These are phyloP conservation scores for Phocides pigmalion DNA, from an alignment of 1,140 invertebrate species.

Conservation along the genomic window DNA sequence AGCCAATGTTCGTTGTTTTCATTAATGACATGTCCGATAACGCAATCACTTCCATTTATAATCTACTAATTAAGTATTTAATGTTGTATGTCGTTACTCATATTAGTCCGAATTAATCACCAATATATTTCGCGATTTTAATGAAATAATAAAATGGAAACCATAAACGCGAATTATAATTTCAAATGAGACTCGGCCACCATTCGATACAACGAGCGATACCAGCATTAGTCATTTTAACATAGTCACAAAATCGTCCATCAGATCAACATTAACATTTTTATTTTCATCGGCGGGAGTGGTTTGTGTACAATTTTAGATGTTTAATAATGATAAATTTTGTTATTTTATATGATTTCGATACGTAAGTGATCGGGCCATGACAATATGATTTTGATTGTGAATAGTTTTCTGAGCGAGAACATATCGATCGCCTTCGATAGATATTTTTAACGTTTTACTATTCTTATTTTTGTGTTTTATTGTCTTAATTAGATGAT, in stretches of 20 bases:
- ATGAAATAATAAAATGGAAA: slow-evolving; percentile 53
- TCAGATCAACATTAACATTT: slow-evolving; percentile 66
- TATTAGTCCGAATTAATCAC: slow-evolving; percentile 24
- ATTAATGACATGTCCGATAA: slow-evolving; percentile 16
- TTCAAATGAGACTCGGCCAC: slow-evolving; percentile 58
- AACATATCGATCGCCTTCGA: slow-evolving; percentile 4
- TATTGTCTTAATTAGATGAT: slow-evolving; percentile 31
- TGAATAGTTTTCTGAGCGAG: slow-evolving; percentile 38
- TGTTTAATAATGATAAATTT: slow-evolving; percentile 67
- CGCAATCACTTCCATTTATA: slow-evolving; percentile 30
- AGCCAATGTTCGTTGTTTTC: slow-evolving; percentile 48
- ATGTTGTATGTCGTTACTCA: slow-evolving; percentile 17
- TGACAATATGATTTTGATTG: slow-evolving; percentile 58
- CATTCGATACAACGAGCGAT: slow-evolving; percentile 60
- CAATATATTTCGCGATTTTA: slow-evolving; percentile 26
- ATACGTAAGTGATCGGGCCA: slow-evolving; percentile 74
- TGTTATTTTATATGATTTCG: slow-evolving; percentile 68
- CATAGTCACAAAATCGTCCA: slow-evolving; percentile 67
- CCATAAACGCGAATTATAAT: slow-evolving; percentile 61
- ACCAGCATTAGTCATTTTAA: slow-evolving; percentile 61
- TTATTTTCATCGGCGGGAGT: slow-evolving; percentile 65
- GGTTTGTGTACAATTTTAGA: slow-evolving; percentile 72
- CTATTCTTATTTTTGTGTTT: slow-evolving; percentile 12
- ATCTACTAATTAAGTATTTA: slow-evolving; percentile 31
- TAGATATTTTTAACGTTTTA: slow-evolving; percentile 18